Evolutionary conservation across 30 jellyfish, hydroid and myxozoan genomes (phyloP), one percentile per base, ranked within the genome.

Genomic region (Sanderia malayensis): DNA sequence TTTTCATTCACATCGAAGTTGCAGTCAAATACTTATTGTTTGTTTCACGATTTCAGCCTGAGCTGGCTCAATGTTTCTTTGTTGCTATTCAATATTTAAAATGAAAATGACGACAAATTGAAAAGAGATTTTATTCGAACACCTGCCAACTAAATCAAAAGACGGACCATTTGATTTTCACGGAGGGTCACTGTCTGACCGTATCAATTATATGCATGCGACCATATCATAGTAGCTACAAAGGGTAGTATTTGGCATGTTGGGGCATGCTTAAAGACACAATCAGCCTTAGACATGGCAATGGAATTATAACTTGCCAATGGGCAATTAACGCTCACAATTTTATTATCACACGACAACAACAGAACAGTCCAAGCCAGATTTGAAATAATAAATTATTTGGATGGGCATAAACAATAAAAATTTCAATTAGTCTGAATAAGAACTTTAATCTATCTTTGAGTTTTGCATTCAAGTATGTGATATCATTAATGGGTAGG

Each of bases 141-240:
- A 75, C 87, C 87, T 75, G 87, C 79, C 87, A 60, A 59, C 72
- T 74, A 33, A 33, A 45, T 25, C 4, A 1, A 0, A 41, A 71
- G 61, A 60, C 31, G 79, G 79, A 75, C 87, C 87, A 75, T 75
- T 62, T 17, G 57, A 9, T 2, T 24, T 9, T 1, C 67, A 41
- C 64, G 79, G 87, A 78, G 23, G 21, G 73, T 20, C 8, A 31
- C 31, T 58, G 27, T 28, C 31, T 28, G n/a, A 6, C 55, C 8
- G 15, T 41, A 15, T 41, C 11, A 8, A 41, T 41, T 41, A 8
- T 41, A 15, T 6, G 55, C 55, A 41, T 41, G 8, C 15, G 8
- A 15, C 55, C 15, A 6, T 41, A 6, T 41, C 15, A 41, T 6
- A 6, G 8, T 41, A 8, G 15, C 11, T 41, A 15, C 55, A 6